These are phyloP conservation scores for Plutella xylostella DNA, from an alignment of 2,888 invertebrate species.

Conservation along the genomic window DNA sequence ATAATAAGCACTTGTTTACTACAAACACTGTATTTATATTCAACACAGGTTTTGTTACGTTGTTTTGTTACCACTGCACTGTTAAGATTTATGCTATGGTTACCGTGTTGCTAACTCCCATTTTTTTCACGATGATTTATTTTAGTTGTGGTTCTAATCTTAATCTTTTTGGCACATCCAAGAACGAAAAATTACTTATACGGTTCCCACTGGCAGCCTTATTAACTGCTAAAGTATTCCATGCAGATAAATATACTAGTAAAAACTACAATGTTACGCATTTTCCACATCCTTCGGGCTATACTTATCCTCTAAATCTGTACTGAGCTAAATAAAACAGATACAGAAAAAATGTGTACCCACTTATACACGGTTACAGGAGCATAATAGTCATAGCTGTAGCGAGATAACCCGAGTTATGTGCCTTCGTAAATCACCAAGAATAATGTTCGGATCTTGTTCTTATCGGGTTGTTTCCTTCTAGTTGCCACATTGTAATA, in stretches of 20 bases:
- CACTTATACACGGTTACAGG: background rate
- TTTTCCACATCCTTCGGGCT: background rate
- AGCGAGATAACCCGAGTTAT: background rate
- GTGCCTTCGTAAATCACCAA: background rate
- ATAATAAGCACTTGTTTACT: background rate
- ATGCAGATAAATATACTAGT: background rate
- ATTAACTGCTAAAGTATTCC: background rate
- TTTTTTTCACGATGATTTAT: no score
- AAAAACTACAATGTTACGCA: background rate
- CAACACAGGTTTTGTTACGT: no score
- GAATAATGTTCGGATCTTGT: background rate
- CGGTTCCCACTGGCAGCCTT: background rate
- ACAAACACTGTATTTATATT: background rate
- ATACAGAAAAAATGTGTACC: no score
- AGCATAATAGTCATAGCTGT: background rate
- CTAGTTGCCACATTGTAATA: no score
- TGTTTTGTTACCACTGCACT: background rate
- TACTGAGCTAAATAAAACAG: background rate
- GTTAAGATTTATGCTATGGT: background rate
- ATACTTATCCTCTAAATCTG: background rate
- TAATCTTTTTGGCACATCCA: no score
- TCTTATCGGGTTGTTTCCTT: no score
- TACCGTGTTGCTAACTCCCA: no score
- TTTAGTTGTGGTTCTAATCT: no score
- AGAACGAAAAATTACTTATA: no score